Evolutionary conservation across 2,797 vertebrate genomes (phyloP).

Genomic region (Melanotaenia trifasciata): DNA sequence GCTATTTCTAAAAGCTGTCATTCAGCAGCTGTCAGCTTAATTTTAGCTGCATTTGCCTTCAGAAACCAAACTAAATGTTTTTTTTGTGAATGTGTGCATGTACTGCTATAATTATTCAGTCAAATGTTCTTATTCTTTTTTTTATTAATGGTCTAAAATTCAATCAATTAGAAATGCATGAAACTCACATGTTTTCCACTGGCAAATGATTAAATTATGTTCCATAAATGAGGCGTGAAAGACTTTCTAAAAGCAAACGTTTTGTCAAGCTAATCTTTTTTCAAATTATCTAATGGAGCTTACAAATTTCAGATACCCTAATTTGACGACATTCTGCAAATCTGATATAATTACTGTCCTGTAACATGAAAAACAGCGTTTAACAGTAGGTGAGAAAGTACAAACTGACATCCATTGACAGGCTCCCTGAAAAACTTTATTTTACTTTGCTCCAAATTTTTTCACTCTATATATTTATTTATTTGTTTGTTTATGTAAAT

Average conservation of each 20-base stretch:
- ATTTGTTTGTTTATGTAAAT: no score
- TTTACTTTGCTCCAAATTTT: no score
- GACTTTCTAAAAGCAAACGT: slow-evolving; percentile 41
- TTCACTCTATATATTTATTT: no score
- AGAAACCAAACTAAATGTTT: neutral
- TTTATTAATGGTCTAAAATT: slow-evolving; percentile 16
- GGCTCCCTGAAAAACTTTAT: no score
- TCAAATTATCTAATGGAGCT: slow-evolving; percentile 13
- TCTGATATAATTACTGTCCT: slow-evolving; percentile 12
- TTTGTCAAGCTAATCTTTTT: slow-evolving; percentile 22
- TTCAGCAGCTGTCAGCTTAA: slow-evolving; percentile 2
- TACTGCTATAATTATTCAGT: neutral
- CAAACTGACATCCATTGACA: no score
- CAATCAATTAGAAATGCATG: slow-evolving; percentile 45
- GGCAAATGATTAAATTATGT: slow-evolving; percentile 50
- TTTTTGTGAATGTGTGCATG: neutral
- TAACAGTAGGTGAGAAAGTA: neutral
- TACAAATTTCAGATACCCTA: slow-evolving; percentile 19
- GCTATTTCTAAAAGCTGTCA: slow-evolving; percentile 39
- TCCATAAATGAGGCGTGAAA: slow-evolving; percentile 55
- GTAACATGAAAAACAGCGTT: neutral
- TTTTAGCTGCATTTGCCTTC: slow-evolving; percentile 2
- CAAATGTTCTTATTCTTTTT: slow-evolving; percentile 7
- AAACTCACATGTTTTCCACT: slow-evolving; percentile 18
- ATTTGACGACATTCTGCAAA: neutral